phyloP scores from a whole-genome alignment of 2,888 invertebrate genomes.

The Acronicta alni region DNA sequence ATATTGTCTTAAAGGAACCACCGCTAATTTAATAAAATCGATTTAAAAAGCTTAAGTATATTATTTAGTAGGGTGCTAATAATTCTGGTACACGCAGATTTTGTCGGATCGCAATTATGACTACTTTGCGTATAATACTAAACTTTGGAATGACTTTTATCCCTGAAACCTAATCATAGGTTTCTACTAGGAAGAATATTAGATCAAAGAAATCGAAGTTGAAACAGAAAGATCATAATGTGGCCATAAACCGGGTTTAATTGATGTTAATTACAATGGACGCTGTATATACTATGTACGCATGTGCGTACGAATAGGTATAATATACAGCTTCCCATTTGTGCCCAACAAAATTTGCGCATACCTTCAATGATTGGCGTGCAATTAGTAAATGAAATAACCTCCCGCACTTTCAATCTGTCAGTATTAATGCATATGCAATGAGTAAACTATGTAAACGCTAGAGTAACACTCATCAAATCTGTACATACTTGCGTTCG shows the following conservation, averaged over 20 bases:
- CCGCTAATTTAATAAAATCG: background rate
- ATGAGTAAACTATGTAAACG: conserved; percentile 9
- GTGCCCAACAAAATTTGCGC: conserved; percentile 13
- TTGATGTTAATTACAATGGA: no score
- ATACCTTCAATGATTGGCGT: conserved; percentile 14
- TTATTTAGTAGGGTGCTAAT: conserved; percentile 11
- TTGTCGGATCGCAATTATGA: conserved; percentile 9
- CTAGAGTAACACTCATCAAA: conserved; percentile 12
- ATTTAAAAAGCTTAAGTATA: background rate
- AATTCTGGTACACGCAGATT: conserved; percentile 1
- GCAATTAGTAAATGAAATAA: conserved; percentile 31
- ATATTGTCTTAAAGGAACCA: background rate
- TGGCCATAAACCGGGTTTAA: no score
- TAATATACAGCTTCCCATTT: no score
- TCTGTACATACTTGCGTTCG: conserved; percentile 41
- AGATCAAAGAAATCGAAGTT: no score
- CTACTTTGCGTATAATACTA: no score
- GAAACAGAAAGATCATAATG: no score
- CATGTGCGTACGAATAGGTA: no score
- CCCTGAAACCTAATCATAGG: no score
- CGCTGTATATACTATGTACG: no score
- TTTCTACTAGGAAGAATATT: no score
- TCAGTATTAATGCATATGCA: background rate
- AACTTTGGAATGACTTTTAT: no score
- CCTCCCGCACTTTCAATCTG: background rate